Evolutionary conservation across 2,797 vertebrate genomes (phyloP).

Genomic region (Etheostoma perlongum): DNA sequence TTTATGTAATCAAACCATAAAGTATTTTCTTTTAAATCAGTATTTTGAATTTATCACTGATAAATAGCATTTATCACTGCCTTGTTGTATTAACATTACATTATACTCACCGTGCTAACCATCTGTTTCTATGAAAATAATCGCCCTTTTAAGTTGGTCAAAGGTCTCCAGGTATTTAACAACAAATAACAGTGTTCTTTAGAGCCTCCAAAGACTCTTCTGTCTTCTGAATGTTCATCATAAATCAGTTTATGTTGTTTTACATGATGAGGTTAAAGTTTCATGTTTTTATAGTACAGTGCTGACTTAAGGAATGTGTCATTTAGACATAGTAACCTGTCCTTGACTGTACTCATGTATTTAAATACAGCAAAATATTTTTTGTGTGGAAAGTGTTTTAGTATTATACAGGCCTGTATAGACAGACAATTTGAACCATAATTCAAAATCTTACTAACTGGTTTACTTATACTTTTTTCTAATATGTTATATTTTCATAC

Average conservation of each 20-base stretch:
- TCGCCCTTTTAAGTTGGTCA: too few species aligned
- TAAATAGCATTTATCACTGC: too few species aligned
- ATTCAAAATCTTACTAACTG: neutral
- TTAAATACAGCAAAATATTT: neutral
- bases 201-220: too few species aligned
- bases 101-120: too few species aligned
- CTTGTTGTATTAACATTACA: too few species aligned
- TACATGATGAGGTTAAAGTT: neutral
- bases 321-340: neutral
- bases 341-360: too few species aligned
- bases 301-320: slow-evolving; percentile 11
- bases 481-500: neutral
- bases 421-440: neutral
- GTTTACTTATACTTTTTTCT: neutral
- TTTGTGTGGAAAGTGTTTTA: neutral
- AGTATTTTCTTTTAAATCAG: neutral
- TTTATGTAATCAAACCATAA: neutral
- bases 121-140: too few species aligned
- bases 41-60: neutral
- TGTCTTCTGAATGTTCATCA: neutral
- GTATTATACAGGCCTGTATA: neutral
- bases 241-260: neutral
- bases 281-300: slow-evolving; percentile 34
- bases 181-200: too few species aligned
- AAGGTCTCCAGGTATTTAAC: too few species aligned